These are phyloP conservation scores for Cynopterus brachyotis DNA, from an alignment of 2,113 vertebrate genomes.

Conservation along the genomic window DNA sequence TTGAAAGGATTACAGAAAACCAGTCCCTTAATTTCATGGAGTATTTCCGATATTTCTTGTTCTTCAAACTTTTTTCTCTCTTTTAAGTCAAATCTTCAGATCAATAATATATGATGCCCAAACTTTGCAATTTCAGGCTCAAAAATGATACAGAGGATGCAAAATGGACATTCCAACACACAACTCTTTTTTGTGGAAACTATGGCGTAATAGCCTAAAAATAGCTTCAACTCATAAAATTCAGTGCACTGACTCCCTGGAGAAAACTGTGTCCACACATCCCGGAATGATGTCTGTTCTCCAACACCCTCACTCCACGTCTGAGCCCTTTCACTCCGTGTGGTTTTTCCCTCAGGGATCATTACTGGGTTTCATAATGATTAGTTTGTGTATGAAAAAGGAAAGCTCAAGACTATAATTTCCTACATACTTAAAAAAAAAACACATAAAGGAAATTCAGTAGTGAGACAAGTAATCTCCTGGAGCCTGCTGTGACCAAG, in stretches of 20 bases:
- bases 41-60: background rate
- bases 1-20: background rate
- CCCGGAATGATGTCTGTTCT: slow-evolving; percentile 33
- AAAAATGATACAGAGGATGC: background rate
- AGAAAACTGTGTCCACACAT: background rate
- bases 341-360: slow-evolving; percentile 68
- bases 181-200: background rate
- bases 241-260: background rate
- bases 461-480: slow-evolving; percentile 18
- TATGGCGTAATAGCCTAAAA: slow-evolving; percentile 11
- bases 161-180: background rate
- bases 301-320: slow-evolving; percentile 64
- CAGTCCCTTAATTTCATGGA: background rate
- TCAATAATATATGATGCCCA: slow-evolving; percentile 24
- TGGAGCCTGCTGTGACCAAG: slow-evolving; percentile 48
- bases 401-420: slow-evolving; percentile 73
- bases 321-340: background rate
- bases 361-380: slow-evolving; percentile 72
- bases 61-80: background rate
- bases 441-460: slow-evolving; percentile 65
- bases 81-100: background rate
- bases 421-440: slow-evolving; percentile 60
- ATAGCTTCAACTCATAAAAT: slow-evolving; percentile 39
- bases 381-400: slow-evolving; percentile 73
- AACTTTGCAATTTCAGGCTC: slow-evolving; percentile 18